Conservation (phyloP, 2,113 vertebrate species). For the Caracal caracal region DNA sequence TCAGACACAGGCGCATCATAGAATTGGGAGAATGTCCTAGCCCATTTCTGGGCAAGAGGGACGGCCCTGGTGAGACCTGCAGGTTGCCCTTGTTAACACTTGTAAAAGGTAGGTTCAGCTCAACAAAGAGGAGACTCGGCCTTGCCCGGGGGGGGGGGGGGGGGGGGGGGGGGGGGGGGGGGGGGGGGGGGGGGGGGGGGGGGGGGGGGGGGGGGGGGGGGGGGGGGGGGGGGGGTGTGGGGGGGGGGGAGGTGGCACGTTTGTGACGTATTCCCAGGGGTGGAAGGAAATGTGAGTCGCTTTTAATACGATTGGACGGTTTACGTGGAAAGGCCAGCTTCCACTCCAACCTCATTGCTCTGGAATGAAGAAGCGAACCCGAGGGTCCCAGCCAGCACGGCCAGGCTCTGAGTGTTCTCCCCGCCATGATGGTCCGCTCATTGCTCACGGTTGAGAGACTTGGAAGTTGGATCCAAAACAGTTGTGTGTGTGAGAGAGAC, state of each 20-base stretch:
- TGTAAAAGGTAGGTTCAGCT: background rate
- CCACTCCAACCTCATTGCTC: fast-evolving
- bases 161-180: too few relatives aligned
- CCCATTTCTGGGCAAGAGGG: background rate
- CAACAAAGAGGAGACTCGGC: background rate
- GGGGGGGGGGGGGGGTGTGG: too few relatives aligned
- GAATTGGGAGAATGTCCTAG: background rate
- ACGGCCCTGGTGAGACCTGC: background rate
- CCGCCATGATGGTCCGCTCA: fast-evolving
- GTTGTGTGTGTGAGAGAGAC: background rate
- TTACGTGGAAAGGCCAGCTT: background rate
- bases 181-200: too few relatives aligned
- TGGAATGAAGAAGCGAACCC: background rate
- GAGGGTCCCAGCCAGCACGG: fast-evolving
- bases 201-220: too few relatives aligned
- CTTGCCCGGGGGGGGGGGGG: background rate
- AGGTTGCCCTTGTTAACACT: background rate
- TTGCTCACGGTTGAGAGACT: background rate
- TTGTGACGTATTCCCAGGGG: background rate
- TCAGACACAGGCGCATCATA: background rate
- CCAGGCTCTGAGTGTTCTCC: background rate
- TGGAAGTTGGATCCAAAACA: background rate
- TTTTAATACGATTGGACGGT: background rate
- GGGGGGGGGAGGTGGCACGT: too few relatives aligned
- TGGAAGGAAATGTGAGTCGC: too few relatives aligned